These are phyloP conservation scores for Podarcis raffonei DNA, from an alignment of 2,113 vertebrate species.

Conservation along the genomic window DNA sequence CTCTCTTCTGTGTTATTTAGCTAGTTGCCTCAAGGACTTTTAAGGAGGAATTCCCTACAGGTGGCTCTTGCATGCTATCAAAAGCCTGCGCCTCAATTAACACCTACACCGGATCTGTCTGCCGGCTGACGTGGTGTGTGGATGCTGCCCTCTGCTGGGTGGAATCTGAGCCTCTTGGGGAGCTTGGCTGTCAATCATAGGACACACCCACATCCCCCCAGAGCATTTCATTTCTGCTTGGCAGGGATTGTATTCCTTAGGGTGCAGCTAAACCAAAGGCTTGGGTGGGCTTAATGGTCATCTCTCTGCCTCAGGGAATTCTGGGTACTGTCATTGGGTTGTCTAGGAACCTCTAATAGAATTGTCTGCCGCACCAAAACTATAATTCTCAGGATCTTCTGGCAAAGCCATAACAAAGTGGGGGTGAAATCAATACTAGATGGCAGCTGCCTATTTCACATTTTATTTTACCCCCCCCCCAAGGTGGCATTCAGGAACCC, in stretches of 20 bases:
- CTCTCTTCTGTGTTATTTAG: neutral
- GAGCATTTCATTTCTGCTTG: neutral
- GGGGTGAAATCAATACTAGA: neutral
- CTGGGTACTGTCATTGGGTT: neutral
- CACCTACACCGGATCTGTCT: neutral
- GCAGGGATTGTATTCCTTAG: neutral
- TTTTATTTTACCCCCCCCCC: neutral
- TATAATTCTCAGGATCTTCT: neutral
- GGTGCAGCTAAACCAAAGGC: neutral
- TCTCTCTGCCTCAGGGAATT: no score
- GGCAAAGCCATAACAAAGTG: neutral
- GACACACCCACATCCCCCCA: neutral
- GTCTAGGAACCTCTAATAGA: neutral
- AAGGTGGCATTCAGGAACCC: neutral
- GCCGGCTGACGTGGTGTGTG: accelerated
- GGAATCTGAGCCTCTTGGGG: neutral
- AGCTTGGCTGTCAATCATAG: neutral
- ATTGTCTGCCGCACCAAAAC: neutral
- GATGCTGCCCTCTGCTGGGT: neutral
- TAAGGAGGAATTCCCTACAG: slow-evolving; percentile 1
- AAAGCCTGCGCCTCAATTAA: neutral
- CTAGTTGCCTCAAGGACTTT: slow-evolving; percentile 19
- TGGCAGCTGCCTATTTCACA: neutral
- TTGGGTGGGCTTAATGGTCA: neutral
- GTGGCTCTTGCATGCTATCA: neutral